phyloP scores from a whole-genome alignment of 2,797 vertebrate species.

The Spinus pinus region DNA sequence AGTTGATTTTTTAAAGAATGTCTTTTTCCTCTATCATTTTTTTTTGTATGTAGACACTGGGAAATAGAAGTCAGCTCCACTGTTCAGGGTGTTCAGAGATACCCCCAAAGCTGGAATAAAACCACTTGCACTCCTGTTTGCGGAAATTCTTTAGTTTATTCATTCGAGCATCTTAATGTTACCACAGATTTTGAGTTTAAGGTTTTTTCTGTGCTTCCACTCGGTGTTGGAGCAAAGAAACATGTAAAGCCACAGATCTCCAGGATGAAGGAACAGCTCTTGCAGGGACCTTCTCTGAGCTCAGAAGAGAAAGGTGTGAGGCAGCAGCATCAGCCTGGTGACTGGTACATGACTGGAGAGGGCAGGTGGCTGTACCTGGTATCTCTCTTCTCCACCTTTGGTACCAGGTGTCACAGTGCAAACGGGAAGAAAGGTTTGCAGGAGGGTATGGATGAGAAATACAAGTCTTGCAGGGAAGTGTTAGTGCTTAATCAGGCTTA shows the following conservation, averaged over 20 bases:
- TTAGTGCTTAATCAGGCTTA: not conserved
- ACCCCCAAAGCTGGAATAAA: slow-evolving; percentile 37
- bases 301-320: not conserved
- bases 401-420: not conserved
- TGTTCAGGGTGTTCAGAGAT: not conserved
- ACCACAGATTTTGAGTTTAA: not conserved
- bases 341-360: not conserved
- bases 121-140: not conserved
- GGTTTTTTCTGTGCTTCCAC: not conserved
- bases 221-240: not conserved
- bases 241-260: not conserved
- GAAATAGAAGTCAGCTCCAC: slow-evolving; percentile 1
- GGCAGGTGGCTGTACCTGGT: not conserved
- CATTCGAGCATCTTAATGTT: not conserved
- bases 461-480: not conserved
- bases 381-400: not conserved
- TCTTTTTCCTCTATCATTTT: not conserved
- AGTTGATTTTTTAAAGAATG: slow-evolving; percentile 51
- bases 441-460: not conserved
- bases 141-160: slow-evolving; percentile 1
- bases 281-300: not conserved
- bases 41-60: not conserved
- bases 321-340: not conserved
- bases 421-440: not conserved
- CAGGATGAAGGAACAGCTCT: not conserved